phyloP scores from a whole-genome alignment of 2,113 vertebrate species.

The Bagarius yarrelli region DNA sequence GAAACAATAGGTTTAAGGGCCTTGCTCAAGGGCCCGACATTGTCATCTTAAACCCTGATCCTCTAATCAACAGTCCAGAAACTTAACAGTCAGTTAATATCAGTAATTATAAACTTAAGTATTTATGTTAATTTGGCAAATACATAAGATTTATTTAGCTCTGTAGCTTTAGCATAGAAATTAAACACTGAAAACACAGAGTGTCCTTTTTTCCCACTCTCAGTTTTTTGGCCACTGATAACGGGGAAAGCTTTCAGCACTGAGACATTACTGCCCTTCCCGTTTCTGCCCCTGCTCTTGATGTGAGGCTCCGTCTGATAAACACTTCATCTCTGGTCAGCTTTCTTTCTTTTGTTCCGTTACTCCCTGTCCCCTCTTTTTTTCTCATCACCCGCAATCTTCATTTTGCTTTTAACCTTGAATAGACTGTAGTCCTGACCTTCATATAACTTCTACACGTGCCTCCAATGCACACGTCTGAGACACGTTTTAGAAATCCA shows the following conservation, averaged over 20 bases:
- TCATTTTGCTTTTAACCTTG: constrained; percentile 5
- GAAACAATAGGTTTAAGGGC: no score
- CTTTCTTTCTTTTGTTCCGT: no score
- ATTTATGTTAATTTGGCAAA: neutral
- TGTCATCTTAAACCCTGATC: no score
- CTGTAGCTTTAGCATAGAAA: neutral
- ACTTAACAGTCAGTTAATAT: no score
- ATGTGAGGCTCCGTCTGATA: constrained; percentile 42
- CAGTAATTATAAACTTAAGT: no score
- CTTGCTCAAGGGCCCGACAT: no score
- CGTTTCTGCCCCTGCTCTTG: neutral
- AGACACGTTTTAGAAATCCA: no score
- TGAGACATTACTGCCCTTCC: neutral
- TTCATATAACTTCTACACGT: neutral
- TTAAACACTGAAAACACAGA: neutral
- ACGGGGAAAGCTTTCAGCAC: neutral
- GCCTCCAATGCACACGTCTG: neutral
- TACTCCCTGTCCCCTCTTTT: neutral
- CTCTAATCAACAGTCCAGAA: no score
- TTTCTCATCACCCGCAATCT: neutral
- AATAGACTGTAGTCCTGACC: constrained; percentile 3
- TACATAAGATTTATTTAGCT: neutral
- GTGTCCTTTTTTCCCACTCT: no score
- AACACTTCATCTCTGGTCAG: constrained; percentile 62
- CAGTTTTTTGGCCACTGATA: neutral